Evolutionary conservation across 35 echinoderm and acorn worm species (phyloP), one percentile per base, ranked within the genome.

Genomic region (Stichopus chloronotus): DNA sequence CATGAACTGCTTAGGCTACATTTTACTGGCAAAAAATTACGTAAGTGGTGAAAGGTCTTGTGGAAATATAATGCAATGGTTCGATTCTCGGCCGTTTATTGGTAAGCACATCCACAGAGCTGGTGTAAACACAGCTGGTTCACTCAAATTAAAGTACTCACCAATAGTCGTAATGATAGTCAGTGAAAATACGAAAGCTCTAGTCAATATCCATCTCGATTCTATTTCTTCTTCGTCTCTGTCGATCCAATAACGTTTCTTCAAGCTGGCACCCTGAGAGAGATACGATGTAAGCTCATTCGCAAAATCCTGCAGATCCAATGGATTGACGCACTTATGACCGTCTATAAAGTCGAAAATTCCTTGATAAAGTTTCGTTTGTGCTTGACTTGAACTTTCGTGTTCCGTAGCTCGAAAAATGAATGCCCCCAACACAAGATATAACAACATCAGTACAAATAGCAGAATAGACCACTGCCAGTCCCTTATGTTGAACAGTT

Each of bases 151-250:
- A 43, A 65, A 25, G 4, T n/a, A 58, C 61, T 88, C 57, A 88
- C 86, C 86, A 60, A 88, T 88, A 1, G 86, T 88, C 55, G 86
- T 88, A 6, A 88, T 25, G 58, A 88, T 65, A n/a, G 86, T 88
- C 25, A 88, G 57, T 25, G 86, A 25, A 58, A 88, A 69, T 7
- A 88, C 58, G 21, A 69, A 63, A 12, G 86, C 86, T 88, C 61
- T 88, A 4, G 86, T 63, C 86, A 65, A 60, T 17, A 21, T 88
- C 86, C 86, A 88, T 21, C 53, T 88, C 22, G 86, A 60, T 88
- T 56, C 22, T 14, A 61, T 60, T 23, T 63, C 86, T 17, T 88
- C 86, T 7, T 17, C 58, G 24, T 63, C 57, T 10, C 54, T 21
- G 13, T 88, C 86, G n/a, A 88, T 88, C 86, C 86, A 88, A 43